These are phyloP conservation scores for Catocala sponsa DNA, from an alignment of 2,888 invertebrate species.

Conservation along the genomic window DNA sequence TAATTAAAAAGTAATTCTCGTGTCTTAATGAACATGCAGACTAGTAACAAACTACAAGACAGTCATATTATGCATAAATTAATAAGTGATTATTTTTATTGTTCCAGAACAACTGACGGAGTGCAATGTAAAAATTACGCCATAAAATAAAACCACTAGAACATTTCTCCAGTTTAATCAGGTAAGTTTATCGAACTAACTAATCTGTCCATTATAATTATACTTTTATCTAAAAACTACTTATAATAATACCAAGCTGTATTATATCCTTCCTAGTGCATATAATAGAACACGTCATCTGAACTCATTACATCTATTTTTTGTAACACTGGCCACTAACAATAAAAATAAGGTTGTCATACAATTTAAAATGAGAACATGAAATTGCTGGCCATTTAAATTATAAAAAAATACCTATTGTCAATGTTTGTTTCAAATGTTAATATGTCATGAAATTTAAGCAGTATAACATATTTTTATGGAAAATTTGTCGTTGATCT, in stretches of 20 bases:
- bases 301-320: slow-evolving; percentile 57
- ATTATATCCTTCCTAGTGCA: slow-evolving; percentile 10
- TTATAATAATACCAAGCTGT: too few species aligned
- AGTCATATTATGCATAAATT: too few species aligned
- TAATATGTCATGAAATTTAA: slow-evolving; percentile 33
- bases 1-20: too few species aligned
- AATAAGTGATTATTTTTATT: slow-evolving; percentile 23
- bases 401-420: slow-evolving; percentile 33
- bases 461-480: too few species aligned
- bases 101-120: slow-evolving; percentile 45
- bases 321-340: slow-evolving; percentile 53
- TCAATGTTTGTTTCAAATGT: slow-evolving; percentile 28
- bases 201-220: not conserved
- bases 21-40: too few species aligned
- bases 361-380: slow-evolving; percentile 55
- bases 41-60: too few species aligned
- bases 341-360: slow-evolving; percentile 50
- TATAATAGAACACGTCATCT: slow-evolving; percentile 41
- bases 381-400: slow-evolving; percentile 44
- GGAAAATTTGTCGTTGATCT: too few species aligned
- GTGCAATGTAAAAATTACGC: too few species aligned
- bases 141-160: slow-evolving; percentile 16
- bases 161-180: slow-evolving; percentile 19
- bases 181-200: slow-evolving; percentile 33
- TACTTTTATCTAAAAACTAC: too few species aligned